phyloP scores from a whole-genome alignment of 1,140 invertebrate species.

The Drosophila ananassae region DNA sequence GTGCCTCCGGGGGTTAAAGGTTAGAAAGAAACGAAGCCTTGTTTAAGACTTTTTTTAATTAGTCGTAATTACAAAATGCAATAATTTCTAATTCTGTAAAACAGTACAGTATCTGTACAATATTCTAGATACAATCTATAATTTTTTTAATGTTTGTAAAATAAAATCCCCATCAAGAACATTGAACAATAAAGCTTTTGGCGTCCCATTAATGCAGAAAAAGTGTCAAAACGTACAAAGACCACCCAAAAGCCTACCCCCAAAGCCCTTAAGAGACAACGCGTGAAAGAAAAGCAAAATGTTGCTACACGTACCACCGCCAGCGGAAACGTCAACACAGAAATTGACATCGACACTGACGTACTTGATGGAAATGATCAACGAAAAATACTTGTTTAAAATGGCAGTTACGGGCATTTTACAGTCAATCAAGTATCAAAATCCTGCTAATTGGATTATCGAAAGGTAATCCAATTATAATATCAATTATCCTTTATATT shows the following conservation, averaged over 20 bases:
- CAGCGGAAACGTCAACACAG: slow-evolving; percentile 31
- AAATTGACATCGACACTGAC: slow-evolving; percentile 16
- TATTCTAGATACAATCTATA: background rate
- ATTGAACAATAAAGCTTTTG: slow-evolving; percentile 16
- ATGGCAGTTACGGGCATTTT: slow-evolving; percentile 21
- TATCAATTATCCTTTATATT: too few relatives aligned
- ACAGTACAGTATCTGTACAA: background rate
- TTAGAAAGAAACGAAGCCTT: background rate
- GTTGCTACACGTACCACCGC: slow-evolving; percentile 47
- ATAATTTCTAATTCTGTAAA: background rate
- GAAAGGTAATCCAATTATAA: too few relatives aligned
- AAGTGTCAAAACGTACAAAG: slow-evolving; percentile 49
- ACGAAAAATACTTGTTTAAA: slow-evolving; percentile 21
- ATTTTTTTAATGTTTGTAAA: background rate
- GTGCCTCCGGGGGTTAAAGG: background rate
- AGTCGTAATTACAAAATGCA: slow-evolving; percentile 45
- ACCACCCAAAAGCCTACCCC: slow-evolving; percentile 10
- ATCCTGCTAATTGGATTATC: too few relatives aligned
- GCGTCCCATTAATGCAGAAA: slow-evolving; percentile 35
- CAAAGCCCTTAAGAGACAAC: slow-evolving; percentile 3
- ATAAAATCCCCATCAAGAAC: slow-evolving; percentile 13
- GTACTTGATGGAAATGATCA: slow-evolving; percentile 44
- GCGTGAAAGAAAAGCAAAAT: slow-evolving; percentile 27
- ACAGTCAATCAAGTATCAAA: background rate
- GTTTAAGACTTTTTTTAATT: slow-evolving; percentile 34